Evolutionary conservation across 2,888 invertebrate species (phyloP).

Genomic region (Phalera bucephala): DNA sequence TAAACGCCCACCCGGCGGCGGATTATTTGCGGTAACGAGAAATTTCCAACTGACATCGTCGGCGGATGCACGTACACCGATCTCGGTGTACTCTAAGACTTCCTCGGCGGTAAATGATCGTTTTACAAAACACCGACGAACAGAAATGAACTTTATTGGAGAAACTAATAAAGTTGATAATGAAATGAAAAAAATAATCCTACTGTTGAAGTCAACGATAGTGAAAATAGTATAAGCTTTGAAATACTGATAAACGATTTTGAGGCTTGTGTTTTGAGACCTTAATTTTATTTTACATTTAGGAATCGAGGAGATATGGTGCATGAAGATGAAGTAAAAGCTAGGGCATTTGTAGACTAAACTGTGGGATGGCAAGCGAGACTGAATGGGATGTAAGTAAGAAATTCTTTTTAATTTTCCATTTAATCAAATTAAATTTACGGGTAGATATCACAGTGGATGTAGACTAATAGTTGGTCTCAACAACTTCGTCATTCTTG

Average conservation of each 20-base stretch:
- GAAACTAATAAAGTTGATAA: constrained; percentile 26
- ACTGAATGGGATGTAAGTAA: constrained; percentile 66
- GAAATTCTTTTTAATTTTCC: constrained; percentile 70
- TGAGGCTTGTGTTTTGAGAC: constrained; percentile 17
- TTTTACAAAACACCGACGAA: constrained; percentile 21
- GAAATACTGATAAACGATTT: constrained; percentile 14
- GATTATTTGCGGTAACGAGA: constrained; percentile 77
- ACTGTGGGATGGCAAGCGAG: constrained; percentile 60
- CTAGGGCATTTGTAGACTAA: constrained; percentile 64
- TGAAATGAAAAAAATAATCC: constrained; percentile 16
- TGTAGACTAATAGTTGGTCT: constrained; percentile 30
- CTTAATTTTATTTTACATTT: constrained; percentile 22
- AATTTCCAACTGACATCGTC: constrained; percentile 76
- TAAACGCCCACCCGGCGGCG: constrained; percentile 56
- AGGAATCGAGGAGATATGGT: constrained; percentile 13
- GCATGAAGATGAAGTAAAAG: constrained; percentile 17
- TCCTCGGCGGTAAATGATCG: constrained; percentile 27
- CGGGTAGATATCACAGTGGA: constrained; percentile 29
- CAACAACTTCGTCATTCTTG: constrained; percentile 32
- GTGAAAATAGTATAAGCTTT: constrained; percentile 45
- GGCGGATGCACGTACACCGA: constrained; percentile 74
- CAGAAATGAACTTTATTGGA: constrained; percentile 24
- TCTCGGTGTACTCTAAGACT: constrained; percentile 76
- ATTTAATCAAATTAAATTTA: constrained; percentile 69
- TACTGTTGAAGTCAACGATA: constrained; percentile 23